phyloP scores from a whole-genome alignment of 2,113 vertebrate species.

The Dicaeum eximium region DNA sequence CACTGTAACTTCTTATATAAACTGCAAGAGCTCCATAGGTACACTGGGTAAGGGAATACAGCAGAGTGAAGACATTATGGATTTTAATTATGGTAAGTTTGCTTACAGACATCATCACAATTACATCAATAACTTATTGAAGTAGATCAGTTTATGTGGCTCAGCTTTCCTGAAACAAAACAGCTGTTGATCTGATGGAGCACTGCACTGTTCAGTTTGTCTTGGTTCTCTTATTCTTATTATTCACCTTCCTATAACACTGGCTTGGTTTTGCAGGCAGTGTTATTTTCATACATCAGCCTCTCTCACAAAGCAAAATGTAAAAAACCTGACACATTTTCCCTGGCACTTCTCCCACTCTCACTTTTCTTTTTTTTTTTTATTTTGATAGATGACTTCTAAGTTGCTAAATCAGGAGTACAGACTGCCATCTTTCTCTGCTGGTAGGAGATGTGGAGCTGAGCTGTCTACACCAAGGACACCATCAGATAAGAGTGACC shows the following conservation, averaged over 20 bases:
- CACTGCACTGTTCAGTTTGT: not conserved
- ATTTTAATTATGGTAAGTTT: not conserved
- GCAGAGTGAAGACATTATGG: not conserved
- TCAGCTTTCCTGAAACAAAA: not conserved
- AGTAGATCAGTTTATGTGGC: not conserved
- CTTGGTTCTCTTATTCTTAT: not conserved
- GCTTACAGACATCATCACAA: not conserved
- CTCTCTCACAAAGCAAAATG: not conserved
- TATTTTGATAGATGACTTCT: not conserved
- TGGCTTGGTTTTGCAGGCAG: not conserved
- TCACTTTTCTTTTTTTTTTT: not conserved
- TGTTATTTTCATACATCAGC: not conserved
- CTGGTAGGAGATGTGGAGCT: not conserved
- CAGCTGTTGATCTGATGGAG: not conserved
- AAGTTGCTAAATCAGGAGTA: not conserved
- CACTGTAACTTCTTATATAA: not conserved
- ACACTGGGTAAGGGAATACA: not conserved
- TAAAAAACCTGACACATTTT: not conserved
- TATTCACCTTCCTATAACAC: not conserved
- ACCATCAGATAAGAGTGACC: not conserved
- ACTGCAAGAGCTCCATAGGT: not conserved
- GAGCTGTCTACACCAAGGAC: not conserved
- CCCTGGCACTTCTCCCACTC: not conserved
- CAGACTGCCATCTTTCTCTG: not conserved
- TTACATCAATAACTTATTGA: not conserved